Percentiles rank a stretch among this genome's conserved stretches.
phyloP scores from a whole-genome alignment of 2,888 invertebrate species.

The Coenonympha arcania region DNA sequence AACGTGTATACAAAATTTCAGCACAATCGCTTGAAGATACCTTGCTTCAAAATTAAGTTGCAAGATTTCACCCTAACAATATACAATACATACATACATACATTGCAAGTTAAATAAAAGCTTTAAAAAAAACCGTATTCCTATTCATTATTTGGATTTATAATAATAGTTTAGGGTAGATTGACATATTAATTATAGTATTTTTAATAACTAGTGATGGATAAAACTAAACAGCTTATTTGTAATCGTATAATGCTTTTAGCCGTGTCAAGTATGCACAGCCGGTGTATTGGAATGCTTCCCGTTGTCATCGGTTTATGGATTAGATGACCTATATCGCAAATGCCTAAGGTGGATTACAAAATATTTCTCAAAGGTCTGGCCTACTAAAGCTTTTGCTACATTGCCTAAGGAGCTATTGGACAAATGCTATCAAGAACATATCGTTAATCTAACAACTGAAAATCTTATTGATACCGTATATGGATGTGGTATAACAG shows the following conservation, averaged over 20 bases:
- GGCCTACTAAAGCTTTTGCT: conserved; percentile 93
- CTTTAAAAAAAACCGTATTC: no score
- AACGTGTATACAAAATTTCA: no score
- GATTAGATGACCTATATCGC: conserved; percentile 88
- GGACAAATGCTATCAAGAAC: conserved; percentile 88
- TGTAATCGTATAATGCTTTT: conserved; percentile 44
- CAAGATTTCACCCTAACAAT: no score
- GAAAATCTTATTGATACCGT: conserved; percentile 89
- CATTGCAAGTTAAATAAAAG: no score
- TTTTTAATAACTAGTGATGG: no score
- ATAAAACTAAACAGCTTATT: not conserved
- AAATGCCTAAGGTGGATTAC: conserved; percentile 92
- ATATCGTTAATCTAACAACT: conserved; percentile 83
- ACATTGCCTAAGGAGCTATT: conserved; percentile 86
- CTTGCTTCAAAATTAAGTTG: no score
- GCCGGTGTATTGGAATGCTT: conserved; percentile 91
- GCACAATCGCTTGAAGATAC: no score
- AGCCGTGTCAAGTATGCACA: conserved; percentile 92
- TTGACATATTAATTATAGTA: no score
- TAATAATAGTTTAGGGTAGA: no score
- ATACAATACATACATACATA: no score
- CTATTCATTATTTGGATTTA: no score
- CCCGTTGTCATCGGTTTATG: conserved; percentile 87
- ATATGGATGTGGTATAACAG: conserved; percentile 82
- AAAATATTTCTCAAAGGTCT: conserved; percentile 85